Evolutionary conservation across 2,888 invertebrate species (phyloP), one percentile per base, ranked within the genome.

Genomic region (Drosophila sordidapex): DNA sequence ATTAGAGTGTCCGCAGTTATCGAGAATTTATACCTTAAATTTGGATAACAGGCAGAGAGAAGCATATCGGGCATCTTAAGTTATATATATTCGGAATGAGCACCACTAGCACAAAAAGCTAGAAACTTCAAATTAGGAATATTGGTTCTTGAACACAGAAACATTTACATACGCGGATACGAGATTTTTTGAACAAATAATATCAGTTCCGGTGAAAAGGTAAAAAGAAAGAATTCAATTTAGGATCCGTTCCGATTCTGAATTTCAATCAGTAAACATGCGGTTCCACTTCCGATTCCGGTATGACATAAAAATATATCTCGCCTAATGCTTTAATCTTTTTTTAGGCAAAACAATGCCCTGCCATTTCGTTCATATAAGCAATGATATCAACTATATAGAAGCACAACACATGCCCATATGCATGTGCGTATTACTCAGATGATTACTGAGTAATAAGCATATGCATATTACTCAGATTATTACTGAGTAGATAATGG

Each of bases 391-490:
- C 8, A 46, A 15, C 4, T 15, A 15, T 10, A 27, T 18, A 27
- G 5, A 49, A 27, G 5, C 49, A 18, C 8, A 46, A 25, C 21
- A 25, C 46, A 25, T 46, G 15, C 29, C 7, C 40, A 31, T 36
- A 18, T 8, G 18, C 29, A 40, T 33, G n/a, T n/a, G 25, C 33
- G 7, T 29, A 29, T 66, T 43, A 74, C 60, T 57, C 58, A 54
- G 49, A 59, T 65, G 29, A 15, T 36, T 33, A 27, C 25, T 46
- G 4, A 25, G 11, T 31, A 29, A 25, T 25, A 25, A 2, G 25
- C 25, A 48, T 46, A 21, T 27, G 27, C 4, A 27, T 27, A 4
- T 66, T 43, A 74, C 60, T 57, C 58, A 58, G 43, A 59, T 65
- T 25, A 15, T 36, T 33, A 27, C 25, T 46, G 6, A 25, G 11